A percentile compares a stretch with the other conserved stretches of the same genome.
These are phyloP conservation scores for Piliocolobus tephrosceles DNA, from an alignment of 2,113 vertebrate species.

Conservation along the genomic window DNA sequence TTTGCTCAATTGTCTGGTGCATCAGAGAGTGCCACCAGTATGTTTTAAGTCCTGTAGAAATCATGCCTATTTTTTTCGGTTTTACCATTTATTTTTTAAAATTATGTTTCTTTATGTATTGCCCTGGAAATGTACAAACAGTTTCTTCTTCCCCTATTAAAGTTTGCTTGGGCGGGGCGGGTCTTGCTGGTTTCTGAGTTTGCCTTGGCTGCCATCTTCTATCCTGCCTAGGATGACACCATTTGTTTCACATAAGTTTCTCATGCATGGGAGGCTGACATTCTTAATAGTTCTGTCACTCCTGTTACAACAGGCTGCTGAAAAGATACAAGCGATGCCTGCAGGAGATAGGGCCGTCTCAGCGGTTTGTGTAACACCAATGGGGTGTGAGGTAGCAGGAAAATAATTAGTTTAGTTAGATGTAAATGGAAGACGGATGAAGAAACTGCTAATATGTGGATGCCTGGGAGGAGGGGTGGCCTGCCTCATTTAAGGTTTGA, in stretches of 20 bases:
- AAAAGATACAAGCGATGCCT: not conserved
- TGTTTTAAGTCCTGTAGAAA: not conserved
- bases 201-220: not conserved
- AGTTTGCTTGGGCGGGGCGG: not conserved
- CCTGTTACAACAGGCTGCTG: not conserved
- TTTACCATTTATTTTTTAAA: no score
- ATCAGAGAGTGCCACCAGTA: no score
- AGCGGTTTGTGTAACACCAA: constrained; percentile 4
- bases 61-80: not conserved
- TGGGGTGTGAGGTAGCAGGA: constrained; percentile 5
- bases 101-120: not conserved
- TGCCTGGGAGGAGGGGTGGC: not conserved
- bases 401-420: constrained; percentile 62
- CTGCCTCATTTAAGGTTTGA: not conserved
- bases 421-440: constrained; percentile 15
- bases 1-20: not conserved
- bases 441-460: not conserved
- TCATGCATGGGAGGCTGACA: constrained; percentile 37
- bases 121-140: not conserved
- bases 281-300: constrained; percentile 57
- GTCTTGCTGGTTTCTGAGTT: not conserved
- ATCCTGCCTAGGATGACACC: not conserved
- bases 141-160: not conserved
- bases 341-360: not conserved
- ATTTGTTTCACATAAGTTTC: constrained; percentile 1